phyloP scores from a whole-genome alignment of 2,797 vertebrate species.

The Synanceia verrucosa region DNA sequence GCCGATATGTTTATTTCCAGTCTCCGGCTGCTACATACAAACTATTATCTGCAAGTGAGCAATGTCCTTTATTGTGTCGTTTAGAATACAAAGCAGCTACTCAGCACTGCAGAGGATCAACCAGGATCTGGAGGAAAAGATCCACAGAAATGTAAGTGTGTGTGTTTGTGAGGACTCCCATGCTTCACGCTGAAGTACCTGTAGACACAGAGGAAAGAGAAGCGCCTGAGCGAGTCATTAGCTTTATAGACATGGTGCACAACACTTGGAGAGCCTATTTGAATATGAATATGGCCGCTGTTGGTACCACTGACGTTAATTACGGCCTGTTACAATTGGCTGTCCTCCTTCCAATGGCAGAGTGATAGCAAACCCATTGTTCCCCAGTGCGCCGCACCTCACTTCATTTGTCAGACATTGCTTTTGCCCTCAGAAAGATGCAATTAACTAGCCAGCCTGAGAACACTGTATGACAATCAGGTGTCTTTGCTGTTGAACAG shows the following conservation, averaged over 20 bases:
- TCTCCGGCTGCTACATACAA: constrained; percentile 3
- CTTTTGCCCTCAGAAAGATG: constrained; percentile 60
- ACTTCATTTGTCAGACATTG: constrained; percentile 69
- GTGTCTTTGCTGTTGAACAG: constrained; percentile 53
- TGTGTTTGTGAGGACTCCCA: constrained; percentile 6
- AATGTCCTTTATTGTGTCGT: constrained; percentile 54
- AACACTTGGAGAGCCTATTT: constrained; percentile 52
- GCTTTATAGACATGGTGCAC: constrained; percentile 33
- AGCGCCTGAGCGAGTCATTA: constrained; percentile 17
- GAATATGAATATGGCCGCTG: constrained; percentile 71
- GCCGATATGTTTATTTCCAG: constrained; percentile 11
- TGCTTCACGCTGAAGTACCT: constrained; percentile 27
- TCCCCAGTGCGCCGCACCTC: constrained; percentile 56
- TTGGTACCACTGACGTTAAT: constrained; percentile 78
- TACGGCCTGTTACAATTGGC: constrained; percentile 73
- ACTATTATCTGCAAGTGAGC: constrained; percentile 34
- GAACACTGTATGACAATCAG: constrained; percentile 65
- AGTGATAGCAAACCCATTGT: constrained; percentile 73
- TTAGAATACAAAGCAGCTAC: constrained; percentile 97
- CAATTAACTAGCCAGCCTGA: constrained; percentile 69
- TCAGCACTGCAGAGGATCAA: constrained; percentile 96
- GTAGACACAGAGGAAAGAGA: constrained; percentile 22
- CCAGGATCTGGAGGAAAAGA: constrained; percentile 97
- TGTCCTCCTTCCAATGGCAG: constrained; percentile 76
- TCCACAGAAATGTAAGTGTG: constrained; percentile 92